Percentiles rank a stretch among this genome's conserved stretches.
phyloP scores from a whole-genome alignment of 2,888 invertebrate species.

The Globia sparganii region DNA sequence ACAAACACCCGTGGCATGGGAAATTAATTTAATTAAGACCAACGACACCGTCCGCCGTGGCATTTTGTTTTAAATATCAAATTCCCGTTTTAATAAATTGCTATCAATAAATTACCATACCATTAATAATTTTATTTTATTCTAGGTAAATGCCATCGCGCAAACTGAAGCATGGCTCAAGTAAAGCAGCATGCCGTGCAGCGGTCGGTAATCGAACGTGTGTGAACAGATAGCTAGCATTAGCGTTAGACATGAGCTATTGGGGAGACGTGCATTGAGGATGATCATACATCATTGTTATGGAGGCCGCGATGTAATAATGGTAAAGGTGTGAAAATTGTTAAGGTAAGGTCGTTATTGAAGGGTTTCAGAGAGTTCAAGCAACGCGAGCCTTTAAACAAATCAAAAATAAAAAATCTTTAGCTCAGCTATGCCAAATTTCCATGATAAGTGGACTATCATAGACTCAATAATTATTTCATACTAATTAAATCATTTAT shows the following conservation, averaged over 20 bases:
- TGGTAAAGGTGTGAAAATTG: no score
- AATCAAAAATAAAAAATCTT: not conserved
- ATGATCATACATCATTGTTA: not conserved
- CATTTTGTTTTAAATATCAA: not conserved
- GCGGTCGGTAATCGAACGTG: slow-evolving; percentile 40
- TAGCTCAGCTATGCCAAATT: not conserved
- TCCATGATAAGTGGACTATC: not conserved
- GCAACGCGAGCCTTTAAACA: not conserved
- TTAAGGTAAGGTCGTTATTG: not conserved
- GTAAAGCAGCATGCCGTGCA: slow-evolving; percentile 7
- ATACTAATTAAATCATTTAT: not conserved
- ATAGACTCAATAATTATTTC: not conserved
- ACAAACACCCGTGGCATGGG: no score
- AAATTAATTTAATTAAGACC: not conserved
- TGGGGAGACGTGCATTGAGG: slow-evolving; percentile 11
- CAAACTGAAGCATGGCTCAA: not conserved
- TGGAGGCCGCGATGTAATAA: not conserved
- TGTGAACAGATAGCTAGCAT: slow-evolving; percentile 22
- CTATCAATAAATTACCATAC: not conserved
- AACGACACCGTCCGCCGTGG: no score
- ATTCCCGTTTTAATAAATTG: not conserved
- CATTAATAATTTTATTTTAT: not conserved
- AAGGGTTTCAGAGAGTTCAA: not conserved
- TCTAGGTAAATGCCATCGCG: no score
- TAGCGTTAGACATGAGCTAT: slow-evolving; percentile 18